These are phyloP conservation scores for Acyrthosiphon pisum DNA, from an alignment of 1,140 invertebrate genomes.

Conservation along the genomic window DNA sequence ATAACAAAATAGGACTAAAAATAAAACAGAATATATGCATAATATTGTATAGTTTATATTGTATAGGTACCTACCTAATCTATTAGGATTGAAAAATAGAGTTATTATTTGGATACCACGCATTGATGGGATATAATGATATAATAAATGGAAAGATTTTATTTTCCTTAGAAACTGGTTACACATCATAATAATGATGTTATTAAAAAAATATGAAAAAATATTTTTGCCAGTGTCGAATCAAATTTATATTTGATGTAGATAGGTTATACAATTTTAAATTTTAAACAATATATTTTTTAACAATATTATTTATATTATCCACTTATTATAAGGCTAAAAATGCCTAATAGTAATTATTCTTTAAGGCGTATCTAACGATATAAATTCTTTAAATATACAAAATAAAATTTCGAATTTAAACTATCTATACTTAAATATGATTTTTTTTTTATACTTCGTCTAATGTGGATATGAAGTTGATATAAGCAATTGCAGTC, in stretches of 20 bases:
- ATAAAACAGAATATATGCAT: background rate
- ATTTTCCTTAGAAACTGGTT: background rate
- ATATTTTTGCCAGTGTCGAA: background rate
- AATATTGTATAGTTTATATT: background rate
- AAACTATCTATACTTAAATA: background rate
- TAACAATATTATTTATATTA: background rate
- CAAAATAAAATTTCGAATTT: background rate
- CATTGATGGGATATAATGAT: too few relatives aligned
- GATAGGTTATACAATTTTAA: background rate
- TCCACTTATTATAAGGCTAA: background rate
- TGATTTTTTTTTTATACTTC: background rate
- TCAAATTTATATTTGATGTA: background rate
- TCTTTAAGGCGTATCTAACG: too few relatives aligned
- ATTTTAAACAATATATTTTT: too few relatives aligned
- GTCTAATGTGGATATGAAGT: background rate
- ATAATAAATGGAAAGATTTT: too few relatives aligned
- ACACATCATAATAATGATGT: background rate
- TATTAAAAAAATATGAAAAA: background rate
- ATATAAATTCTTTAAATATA: too few relatives aligned
- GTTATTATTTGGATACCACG: background rate
- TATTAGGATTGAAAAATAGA: background rate
- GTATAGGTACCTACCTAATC: background rate
- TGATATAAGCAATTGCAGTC: too few relatives aligned
- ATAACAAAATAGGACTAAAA: too few relatives aligned
- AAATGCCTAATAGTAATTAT: background rate